Base-by-base conservation (phyloP, 2,797 vertebrate species). In the Melopsittacus undulatus region DNA sequence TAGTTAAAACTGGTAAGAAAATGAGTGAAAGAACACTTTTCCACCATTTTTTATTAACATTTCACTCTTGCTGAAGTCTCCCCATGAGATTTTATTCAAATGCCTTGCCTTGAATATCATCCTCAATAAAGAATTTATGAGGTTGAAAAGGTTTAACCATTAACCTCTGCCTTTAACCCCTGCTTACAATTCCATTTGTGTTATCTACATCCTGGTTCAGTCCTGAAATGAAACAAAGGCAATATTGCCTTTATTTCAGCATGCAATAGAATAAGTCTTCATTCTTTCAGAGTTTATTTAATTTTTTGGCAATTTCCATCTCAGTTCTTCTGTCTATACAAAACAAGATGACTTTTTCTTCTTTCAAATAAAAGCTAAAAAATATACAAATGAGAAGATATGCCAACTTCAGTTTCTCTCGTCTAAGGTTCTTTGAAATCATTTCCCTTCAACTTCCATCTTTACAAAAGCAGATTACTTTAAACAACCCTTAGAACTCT, bases 401-500 rank as follows among this genome's bases (percentile, higher is more conserved):
- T 87, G 81, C 81, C 92, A 95, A 21, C 49, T 79, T 43, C 52
- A 1, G 49, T 66, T 87, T 13, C 91, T 70, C 67, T 92, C 36
- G 45, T 91, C 94, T 70, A 86, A 83, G 91, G 42, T 89, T 89
- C 92, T 96, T 97, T 97, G 95, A 97, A 97, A 97, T 93, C 9
- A 46, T 67, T 96, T 91, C 89, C 87, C 94, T 97, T 96, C 93
- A 96, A 97, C 92, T 96, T 68, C 92, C 79, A 66, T 94, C 90
- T 88, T 85, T 83, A 89, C 89, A 89, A 91, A 83, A 91, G 52
- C 80, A 90, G 80, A 92, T 87, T 73, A 87, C 83, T 96, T 97
- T 94, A 96, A 95, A 95, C 86, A 96, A 75, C 75, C 45, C 81
- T 97, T 83, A 96, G 95, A 96, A 96, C 91, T 94, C 80, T 62